Conservation (phyloP, 1,140 invertebrate species). For the Agrilus planipennis region DNA sequence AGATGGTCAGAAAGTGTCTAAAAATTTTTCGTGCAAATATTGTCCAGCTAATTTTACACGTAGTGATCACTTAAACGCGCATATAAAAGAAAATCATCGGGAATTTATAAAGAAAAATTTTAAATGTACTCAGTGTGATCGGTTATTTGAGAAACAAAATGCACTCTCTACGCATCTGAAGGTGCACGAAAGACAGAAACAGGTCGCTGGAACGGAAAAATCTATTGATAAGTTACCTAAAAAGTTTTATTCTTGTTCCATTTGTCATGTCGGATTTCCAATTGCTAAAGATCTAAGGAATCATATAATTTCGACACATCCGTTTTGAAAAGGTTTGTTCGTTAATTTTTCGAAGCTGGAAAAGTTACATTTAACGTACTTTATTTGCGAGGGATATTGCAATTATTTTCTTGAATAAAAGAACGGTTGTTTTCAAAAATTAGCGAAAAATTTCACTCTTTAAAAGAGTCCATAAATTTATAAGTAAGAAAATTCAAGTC, state of each 20-base stretch:
- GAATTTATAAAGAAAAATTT: constrained; percentile 16
- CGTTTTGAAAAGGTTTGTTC: constrained; percentile 19
- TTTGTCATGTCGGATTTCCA: constrained; percentile 26
- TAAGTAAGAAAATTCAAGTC: too few species aligned
- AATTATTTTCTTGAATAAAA: too few species aligned
- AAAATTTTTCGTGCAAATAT: constrained; percentile 19
- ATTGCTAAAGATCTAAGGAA: constrained; percentile 26
- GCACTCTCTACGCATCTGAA: constrained; percentile 27
- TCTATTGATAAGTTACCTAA: constrained; percentile 8
- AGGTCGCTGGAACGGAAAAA: constrained; percentile 1
- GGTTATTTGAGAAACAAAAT: constrained; percentile 27
- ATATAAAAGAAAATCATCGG: constrained; percentile 20
- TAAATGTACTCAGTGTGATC: constrained; percentile 22
- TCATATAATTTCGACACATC: constrained; percentile 27
- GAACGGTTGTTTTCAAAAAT: too few species aligned
- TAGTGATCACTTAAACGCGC: constrained; percentile 19
- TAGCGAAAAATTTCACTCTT: too few species aligned
- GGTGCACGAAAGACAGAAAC: constrained; percentile 24
- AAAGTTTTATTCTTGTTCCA: constrained; percentile 22
- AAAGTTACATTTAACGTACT: too few species aligned
- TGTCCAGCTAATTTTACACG: constrained; percentile 22
- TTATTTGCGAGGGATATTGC: too few species aligned
- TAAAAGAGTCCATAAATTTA: too few species aligned
- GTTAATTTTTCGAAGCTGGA: too few species aligned
- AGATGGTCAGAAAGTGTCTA: constrained; percentile 1